A percentile compares a stretch with the other conserved stretches of the same genome.
These are phyloP conservation scores for Diuraphis noxia DNA, from an alignment of 1,140 invertebrate species.

Conservation along the genomic window DNA sequence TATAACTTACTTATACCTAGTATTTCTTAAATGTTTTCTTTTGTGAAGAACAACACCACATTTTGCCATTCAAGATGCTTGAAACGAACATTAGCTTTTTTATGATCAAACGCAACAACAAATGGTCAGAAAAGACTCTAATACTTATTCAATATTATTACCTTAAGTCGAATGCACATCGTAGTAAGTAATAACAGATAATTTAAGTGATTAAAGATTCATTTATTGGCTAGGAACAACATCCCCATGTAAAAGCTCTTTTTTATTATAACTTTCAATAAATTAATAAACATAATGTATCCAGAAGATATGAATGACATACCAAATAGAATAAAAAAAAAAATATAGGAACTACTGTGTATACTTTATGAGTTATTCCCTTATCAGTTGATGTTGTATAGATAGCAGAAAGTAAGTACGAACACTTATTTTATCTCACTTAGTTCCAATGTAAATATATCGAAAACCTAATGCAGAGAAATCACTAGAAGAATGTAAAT, in stretches of 20 bases:
- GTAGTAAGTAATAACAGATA: conserved; percentile 26
- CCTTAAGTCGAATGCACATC: not conserved
- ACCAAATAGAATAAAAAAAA: not conserved
- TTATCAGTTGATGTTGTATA: not conserved
- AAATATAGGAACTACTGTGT: not conserved
- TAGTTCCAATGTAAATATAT: not conserved
- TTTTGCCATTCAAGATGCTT: not conserved
- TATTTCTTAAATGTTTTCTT: conserved; percentile 33
- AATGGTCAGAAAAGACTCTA: not conserved
- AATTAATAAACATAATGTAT: not conserved
- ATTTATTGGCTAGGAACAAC: conserved; percentile 4
- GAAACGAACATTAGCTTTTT: conserved; percentile 38
- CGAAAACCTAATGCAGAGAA: not conserved
- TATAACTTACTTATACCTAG: conserved; percentile 35
- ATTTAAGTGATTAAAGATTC: conserved; percentile 30
- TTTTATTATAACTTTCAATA: not conserved
- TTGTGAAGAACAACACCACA: not conserved
- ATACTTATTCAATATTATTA: conserved; percentile 6
- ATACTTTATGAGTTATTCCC: not conserved
- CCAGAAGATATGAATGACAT: not conserved
- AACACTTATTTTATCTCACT: not conserved
- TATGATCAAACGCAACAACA: conserved; percentile 3
- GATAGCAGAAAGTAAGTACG: not conserved
- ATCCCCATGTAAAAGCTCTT: not conserved
- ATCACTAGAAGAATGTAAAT: not conserved